Base-by-base conservation (phyloP, 1,140 invertebrate genomes). In the Vollenhovia emeryi region DNA sequence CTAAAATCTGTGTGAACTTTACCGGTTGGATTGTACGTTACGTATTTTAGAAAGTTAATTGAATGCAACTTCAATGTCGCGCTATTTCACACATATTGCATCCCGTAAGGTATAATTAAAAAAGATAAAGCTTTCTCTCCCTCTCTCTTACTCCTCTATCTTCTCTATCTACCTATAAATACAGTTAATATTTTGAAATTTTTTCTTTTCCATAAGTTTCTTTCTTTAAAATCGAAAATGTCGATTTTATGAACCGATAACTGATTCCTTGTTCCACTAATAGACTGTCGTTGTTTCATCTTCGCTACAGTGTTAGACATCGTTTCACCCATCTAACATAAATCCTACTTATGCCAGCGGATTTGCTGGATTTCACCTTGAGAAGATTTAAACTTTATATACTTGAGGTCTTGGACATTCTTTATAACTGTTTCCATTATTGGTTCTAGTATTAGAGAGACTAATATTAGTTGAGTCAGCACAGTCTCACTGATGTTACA, bases 351-450 rank as follows among this genome's bases (percentile, higher is more conserved):
- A 85, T 88, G 87, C 73, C 86, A 66, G 64, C 55, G 80, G 57
- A 85, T 78, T 76, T 82, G 30, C 57, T 87, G 55, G 80, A 78
- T 87, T 84, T 66, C 24, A 30, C 27, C 57, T 73, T 33, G 73
- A 48, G 73, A 79, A 88, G 80, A 88, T 87, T 88, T 87, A 88
- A 88, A 87, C 74, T 88, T 87, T 68, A 27, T 57, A 74, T 87
- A 59, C 64, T 57, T 66, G 68, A 52, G 57, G 36, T 43, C 33
- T 71, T 62, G 33, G 71, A 84, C 66, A 79, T 79, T 48, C 79
- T 64, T 55, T 68, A 52, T 78, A 73, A 71, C 60, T 71, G 68
- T 40, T 76, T 64, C 48, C 52, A 45, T 60, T 24, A 73, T 57
- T 66, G 75, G 43, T 33, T 55, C n/a, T 78, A 36, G 30, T 33